Evolutionary conservation across 1,140 invertebrate genomes (phyloP), one percentile per base, ranked within the genome.

Genomic region (Proales similis): DNA sequence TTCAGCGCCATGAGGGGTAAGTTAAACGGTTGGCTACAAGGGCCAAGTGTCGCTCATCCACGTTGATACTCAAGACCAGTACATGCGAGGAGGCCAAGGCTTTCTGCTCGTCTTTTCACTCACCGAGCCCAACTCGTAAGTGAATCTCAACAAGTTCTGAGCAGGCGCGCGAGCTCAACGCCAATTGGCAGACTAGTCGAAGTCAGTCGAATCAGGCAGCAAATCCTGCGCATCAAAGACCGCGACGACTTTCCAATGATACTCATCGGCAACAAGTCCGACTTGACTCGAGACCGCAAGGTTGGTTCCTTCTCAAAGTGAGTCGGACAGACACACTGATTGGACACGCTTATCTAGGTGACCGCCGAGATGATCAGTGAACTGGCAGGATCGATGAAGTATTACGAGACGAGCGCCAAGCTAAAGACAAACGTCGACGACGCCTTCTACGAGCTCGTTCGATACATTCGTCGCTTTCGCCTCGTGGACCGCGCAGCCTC

Each of bases 401-500:
- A 93, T 74, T 88, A 93, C 67, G 89, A 93, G 79, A 93, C 89
- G 38, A 90, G 87, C 77, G 90, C 90, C 63, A 93, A 93, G 79
- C 89, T 89, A 43, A 88, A 89, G 26, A 76, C 90, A 30, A 92
- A 93, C 78, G 85, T 94, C 7, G 90, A 93, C 73, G 82, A 84
- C 30, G 88, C 89, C 53, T 94, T 94, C 80, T 87, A 92, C 72
- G 87, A 92, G 81, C 85, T 91, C 42, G 80, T 80, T 26, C 63
- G 77, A 26, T 29, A 42, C 3, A 57, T 57, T 24, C 33, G 51
- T 17, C 39, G 45, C 14, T 57, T 42, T 42, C 51, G 45, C 26
- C 11, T 57, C 5, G 45, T 42, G 45, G 51, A 57, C 39, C 33
- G 51, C 27, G n/a, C n/a, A n/a, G n/a, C n/a, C n/a, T n/a, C n/a